Conservation (phyloP, 2,888 invertebrate species). For the Hydroisotoma schaefferi region DNA sequence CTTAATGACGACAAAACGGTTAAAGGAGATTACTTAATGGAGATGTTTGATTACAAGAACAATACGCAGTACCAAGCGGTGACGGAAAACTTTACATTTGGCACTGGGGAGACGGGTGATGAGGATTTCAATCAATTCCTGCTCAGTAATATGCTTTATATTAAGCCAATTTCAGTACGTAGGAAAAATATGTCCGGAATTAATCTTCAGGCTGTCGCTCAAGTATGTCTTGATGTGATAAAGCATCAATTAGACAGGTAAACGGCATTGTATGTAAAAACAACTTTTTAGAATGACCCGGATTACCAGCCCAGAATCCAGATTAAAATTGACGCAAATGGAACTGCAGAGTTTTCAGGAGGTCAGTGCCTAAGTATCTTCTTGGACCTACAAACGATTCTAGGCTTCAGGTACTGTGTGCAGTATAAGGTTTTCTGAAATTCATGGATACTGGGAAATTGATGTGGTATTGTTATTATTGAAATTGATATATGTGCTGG, state of each 20-base stretch:
- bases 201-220: background rate
- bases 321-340: background rate
- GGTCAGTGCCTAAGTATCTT: background rate
- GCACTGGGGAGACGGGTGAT: too few species aligned
- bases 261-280: background rate
- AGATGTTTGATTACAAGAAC: too few species aligned
- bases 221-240: background rate
- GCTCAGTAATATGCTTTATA: too few species aligned
- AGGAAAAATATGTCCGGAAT: background rate
- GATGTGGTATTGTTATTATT: too few species aligned
- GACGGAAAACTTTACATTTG: too few species aligned
- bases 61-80: too few species aligned
- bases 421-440: too few species aligned
- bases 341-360: background rate
- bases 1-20: background rate
- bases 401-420: constrained; percentile 2
- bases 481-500: too few species aligned
- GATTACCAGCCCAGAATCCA: background rate
- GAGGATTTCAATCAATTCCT: too few species aligned
- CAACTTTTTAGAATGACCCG: background rate
- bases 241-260: background rate
- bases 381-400: background rate
- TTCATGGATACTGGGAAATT: too few species aligned
- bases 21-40: too few species aligned
- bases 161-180: background rate